A percentile compares a stretch with the other conserved stretches of the same genome.
Evolutionary conservation across 2,888 invertebrate genomes (phyloP).

Genomic region (Bellardia bayeri): DNA sequence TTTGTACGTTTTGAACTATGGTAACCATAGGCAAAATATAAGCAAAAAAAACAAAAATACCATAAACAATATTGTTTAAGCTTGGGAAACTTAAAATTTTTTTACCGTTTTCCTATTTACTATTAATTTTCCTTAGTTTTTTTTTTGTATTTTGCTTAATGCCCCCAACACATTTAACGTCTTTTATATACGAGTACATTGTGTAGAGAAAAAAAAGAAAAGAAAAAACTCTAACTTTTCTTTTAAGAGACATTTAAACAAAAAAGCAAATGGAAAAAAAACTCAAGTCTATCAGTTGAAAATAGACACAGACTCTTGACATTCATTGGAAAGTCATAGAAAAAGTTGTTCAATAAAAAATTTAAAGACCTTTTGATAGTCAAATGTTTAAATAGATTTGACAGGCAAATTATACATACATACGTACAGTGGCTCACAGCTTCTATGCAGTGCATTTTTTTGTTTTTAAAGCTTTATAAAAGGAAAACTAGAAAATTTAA

Average conservation of each 20-base stretch:
- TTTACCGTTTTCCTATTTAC: conserved; percentile 43
- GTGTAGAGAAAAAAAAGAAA: conserved; percentile 10
- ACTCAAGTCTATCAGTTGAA: conserved; percentile 45
- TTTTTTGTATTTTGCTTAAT: conserved; percentile 4
- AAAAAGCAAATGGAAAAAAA: neutral
- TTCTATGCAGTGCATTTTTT: too few species aligned
- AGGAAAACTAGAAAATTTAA: too few species aligned
- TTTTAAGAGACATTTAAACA: conserved; percentile 61
- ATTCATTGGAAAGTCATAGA: conserved; percentile 57
- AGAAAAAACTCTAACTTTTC: conserved; percentile 21
- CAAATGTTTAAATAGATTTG: conserved; percentile 70
- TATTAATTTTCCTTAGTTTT: neutral
- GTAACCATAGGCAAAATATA: conserved; percentile 31
- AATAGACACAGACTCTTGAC: conserved; percentile 47
- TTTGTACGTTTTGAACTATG: conserved; percentile 37
- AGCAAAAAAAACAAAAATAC: too few species aligned
- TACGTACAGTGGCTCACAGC: too few species aligned
- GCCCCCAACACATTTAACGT: conserved; percentile 62
- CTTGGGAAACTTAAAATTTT: conserved; percentile 64
- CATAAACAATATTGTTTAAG: conserved; percentile 17
- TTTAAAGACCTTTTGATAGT: conserved; percentile 60
- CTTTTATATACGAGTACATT: neutral
- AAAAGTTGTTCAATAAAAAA: neutral
- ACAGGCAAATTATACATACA: conserved; percentile 44
- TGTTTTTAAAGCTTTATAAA: too few species aligned